A percentile compares a stretch with the other conserved stretches of the same genome.
phyloP scores from a whole-genome alignment of 37 sponge, comb jelly and placozoan genomes.

The Halisarca cf. caerulea region DNA sequence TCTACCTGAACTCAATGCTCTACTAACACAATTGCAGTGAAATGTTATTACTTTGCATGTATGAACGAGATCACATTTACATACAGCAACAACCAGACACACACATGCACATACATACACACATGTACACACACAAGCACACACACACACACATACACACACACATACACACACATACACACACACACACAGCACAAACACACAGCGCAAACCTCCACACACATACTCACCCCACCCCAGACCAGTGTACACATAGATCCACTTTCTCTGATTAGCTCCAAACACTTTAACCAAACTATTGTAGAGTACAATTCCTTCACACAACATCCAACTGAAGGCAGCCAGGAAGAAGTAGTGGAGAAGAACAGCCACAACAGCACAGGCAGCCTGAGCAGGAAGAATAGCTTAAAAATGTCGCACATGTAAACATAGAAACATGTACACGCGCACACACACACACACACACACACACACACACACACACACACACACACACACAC shows the following conservation, averaged over 20 bases:
- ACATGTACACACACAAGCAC: neutral
- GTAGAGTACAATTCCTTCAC: conserved; percentile 30
- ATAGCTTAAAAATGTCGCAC: neutral
- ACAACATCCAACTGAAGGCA: conserved; percentile 43
- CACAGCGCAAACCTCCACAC: neutral
- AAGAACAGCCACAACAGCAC: conserved; percentile 10
- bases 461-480: neutral
- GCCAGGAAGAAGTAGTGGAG: conserved; percentile 38
- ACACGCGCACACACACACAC: too few species aligned
- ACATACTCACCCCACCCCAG: conserved; percentile 40
- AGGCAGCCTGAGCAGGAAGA: neutral
- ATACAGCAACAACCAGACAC: too few species aligned
- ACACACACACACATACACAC: conserved; percentile 15
- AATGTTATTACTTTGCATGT: too few species aligned
- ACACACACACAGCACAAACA: too few species aligned
- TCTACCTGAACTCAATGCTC: too few species aligned
- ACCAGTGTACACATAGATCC: conserved; percentile 8
- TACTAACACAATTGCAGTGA: too few species aligned
- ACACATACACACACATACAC: neutral
- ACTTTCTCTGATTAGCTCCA: conserved; percentile 10
- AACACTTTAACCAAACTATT: conserved; percentile 27
- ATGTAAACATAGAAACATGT: neutral
- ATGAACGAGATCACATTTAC: too few species aligned
- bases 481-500: neutral
- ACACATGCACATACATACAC: neutral